Evolutionary conservation across 2,888 invertebrate species (phyloP), one percentile per base, ranked within the genome.

Genomic region (Pseudococcus longispinus): DNA sequence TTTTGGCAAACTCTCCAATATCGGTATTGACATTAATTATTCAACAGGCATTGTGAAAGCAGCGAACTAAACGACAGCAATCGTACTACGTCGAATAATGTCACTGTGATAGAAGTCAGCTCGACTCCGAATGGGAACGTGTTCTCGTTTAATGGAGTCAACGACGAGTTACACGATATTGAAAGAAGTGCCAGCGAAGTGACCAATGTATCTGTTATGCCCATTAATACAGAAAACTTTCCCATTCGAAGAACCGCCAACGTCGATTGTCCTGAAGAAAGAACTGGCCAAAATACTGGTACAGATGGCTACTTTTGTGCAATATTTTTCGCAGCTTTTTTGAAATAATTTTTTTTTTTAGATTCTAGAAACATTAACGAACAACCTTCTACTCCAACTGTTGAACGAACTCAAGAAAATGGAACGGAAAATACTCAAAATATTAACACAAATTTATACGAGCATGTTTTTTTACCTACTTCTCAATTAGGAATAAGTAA

Each of bases 31-130:
- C 20, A 44, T 82, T 23, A 26, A 44, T 44, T 46, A 44, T 44
- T 44, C 82, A 44, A n/a, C n/a, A 55, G 46, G n/a, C 46, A 55
- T 37, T 65, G 80, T 80, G 86, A 86, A 74, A 29, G 55, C 23
- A 37, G 29, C 46, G 86, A 46, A 13, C 37, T 20, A 26, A 51
- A 46, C 11, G 86, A 86, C 9, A 55, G 44, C 9, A 86, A 29
- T 70, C 32, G 77, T 55, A 77, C 80, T n/a, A 8, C 80, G 37
- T 80, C 88, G 20, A 86, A 89, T 44, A 89, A 89, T 87, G 88
- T 89, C 13, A 89, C 89, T 60, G 89, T 89, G 32, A 89, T 89
- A 87, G 89, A 89, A 88, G 89, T 89, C 26, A 89, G 88, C 74
- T 84, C 89, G 18, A 46, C 77, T 15, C 37, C 77, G 9, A 55